Evolutionary conservation across 2,113 vertebrate genomes (phyloP), one percentile per base, ranked within the genome.

Genomic region (Apteryx owenii): DNA sequence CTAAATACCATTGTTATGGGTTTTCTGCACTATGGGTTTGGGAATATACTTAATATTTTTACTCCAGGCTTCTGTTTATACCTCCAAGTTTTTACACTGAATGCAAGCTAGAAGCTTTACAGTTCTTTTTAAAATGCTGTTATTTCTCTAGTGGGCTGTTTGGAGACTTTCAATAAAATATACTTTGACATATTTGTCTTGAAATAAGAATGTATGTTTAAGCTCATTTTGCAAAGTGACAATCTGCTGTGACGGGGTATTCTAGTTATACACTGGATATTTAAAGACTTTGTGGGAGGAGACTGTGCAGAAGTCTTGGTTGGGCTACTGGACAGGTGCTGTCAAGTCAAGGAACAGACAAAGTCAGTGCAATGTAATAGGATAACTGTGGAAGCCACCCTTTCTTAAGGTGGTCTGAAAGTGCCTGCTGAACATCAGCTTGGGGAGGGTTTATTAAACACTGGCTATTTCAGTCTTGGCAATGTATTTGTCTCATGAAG

Each of bases 1-100:
- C 23, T 54, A 81, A 90, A 97, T 94, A 85, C 68, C 56, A 65
- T 97, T 97, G 84, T 85, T 91, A 75, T 8, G 93, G 62, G n/a
- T 96, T 93, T 94, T 94, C 92, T 97, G 95, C 97, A 97, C 97
- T 97, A 96, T 95, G 68, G 51, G 66, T 94, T 97, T 94, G 84
- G 75, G 97, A 96, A 95, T 90, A 75, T 95, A 96, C 84, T 97
- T 97, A 87, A 53, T 97, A 77, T 93, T 97, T 95, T 91, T 97
- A 88, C 70, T 96, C 53, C 56, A 79, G 65, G 78, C 96, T 97
- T 98, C 56, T 95, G 92, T 97, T 97, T 97, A 92, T 98, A 98
- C 98, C 98, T 98, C 98, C 73, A 90, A 75, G 98, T 98, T 98
- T 97, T 97, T 97, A 98, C 98, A 98, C 98, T 98, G 98, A 98